Conservation (phyloP, 2,797 vertebrate species). For the Lacerta agilis region DNA sequence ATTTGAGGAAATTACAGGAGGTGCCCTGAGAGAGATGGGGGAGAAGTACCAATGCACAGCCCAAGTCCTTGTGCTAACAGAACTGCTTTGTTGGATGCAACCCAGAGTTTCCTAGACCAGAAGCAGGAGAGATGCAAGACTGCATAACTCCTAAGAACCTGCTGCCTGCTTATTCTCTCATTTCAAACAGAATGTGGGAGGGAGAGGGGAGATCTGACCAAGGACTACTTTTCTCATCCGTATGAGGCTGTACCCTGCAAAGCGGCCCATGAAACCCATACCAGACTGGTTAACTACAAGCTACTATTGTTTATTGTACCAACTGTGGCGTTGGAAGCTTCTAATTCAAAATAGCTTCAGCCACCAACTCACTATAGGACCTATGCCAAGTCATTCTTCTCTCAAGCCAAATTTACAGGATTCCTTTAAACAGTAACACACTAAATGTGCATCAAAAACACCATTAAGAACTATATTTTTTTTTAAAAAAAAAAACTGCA, state of each 20-base stretch:
- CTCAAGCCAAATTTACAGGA: not conserved
- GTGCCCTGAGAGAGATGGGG: no score
- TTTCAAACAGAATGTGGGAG: no score
- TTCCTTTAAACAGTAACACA: not conserved
- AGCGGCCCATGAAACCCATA: not conserved
- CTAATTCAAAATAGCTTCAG: not conserved
- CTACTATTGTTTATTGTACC: not conserved
- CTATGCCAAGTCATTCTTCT: not conserved
- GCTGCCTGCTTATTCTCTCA: not conserved
- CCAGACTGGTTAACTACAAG: not conserved
- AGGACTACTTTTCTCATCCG: not conserved
- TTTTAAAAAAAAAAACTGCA: not conserved
- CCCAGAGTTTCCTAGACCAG: not conserved
- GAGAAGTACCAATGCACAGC: no score
- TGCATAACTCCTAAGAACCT: no score
- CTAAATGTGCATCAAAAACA: not conserved
- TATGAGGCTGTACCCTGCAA: not conserved
- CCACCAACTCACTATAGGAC: not conserved
- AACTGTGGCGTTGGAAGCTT: not conserved
- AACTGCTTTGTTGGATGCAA: no score
- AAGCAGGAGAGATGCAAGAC: not conserved
- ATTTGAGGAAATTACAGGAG: no score
- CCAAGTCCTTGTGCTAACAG: no score
- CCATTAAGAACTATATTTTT: not conserved
- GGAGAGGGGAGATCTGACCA: not conserved